phyloP scores from a whole-genome alignment of 2,797 vertebrate genomes.

The Acridotheres tristis region DNA sequence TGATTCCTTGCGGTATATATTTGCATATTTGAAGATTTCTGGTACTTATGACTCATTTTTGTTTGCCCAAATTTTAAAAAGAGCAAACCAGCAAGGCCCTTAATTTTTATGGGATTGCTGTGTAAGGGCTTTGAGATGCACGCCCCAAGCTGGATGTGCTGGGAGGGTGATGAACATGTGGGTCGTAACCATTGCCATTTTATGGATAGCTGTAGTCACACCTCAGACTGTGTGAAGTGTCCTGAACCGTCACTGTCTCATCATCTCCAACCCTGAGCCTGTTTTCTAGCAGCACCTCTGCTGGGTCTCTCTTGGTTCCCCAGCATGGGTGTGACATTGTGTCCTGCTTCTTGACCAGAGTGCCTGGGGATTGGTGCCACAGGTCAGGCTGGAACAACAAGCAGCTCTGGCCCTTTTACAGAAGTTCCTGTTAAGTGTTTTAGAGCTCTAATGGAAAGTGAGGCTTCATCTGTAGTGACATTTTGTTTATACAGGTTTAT shows the following conservation, averaged over 20 bases:
- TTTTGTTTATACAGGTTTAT: neutral
- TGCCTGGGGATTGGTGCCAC: neutral
- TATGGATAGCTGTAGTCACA: neutral
- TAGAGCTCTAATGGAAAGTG: neutral
- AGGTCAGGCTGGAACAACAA: neutral
- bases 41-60: conserved; percentile 12
- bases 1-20: conserved; percentile 46
- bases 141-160: fast-evolving
- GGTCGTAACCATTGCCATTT: neutral
- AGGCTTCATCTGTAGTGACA: neutral
- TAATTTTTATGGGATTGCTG: neutral
- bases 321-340: neutral
- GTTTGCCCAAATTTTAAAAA: conserved; percentile 16
- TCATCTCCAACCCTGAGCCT: neutral
- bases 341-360: neutral
- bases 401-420: neutral
- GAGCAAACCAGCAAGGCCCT: neutral
- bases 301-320: neutral
- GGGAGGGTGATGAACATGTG: neutral
- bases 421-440: neutral
- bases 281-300: neutral
- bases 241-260: neutral
- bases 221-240: neutral
- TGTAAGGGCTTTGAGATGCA: neutral
- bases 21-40: conserved; percentile 60